Evolutionary conservation across 2,113 vertebrate genomes (phyloP).

Genomic region (Microcebus tavaratra): DNA sequence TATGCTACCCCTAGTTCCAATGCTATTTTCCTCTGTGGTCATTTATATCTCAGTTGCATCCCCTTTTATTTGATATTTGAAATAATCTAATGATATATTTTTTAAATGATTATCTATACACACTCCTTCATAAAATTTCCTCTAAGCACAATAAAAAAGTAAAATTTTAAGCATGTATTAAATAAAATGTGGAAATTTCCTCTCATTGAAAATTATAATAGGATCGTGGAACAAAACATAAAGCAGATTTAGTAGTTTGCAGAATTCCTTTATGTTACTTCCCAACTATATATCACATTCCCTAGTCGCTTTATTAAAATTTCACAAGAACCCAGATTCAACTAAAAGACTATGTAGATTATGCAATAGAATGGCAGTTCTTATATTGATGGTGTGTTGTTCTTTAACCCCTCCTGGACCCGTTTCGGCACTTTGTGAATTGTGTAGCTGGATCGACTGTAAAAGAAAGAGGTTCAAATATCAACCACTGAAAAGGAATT

Average conservation of each 20-base stretch:
- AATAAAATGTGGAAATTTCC: conserved; percentile 63
- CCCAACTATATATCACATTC: conserved; percentile 51
- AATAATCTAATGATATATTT: conserved; percentile 9
- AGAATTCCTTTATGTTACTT: conserved; percentile 57
- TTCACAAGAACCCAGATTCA: conserved; percentile 64
- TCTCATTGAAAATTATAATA: conserved; percentile 57
- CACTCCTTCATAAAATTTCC: conserved; percentile 28
- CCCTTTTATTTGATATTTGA: conserved; percentile 36
- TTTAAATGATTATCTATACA: background rate
- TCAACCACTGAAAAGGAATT: conserved; percentile 76
- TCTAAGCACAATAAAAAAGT: conserved; percentile 18
- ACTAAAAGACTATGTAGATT: conserved; percentile 52
- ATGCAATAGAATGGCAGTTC: conserved; percentile 52
- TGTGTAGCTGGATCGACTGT: conserved; percentile 51
- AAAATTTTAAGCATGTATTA: background rate
- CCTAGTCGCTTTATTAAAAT: conserved; percentile 64
- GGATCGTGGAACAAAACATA: conserved; percentile 38
- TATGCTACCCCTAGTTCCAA: background rate
- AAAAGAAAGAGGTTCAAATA: conserved; percentile 76
- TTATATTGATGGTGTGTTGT: conserved; percentile 45
- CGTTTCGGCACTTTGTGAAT: conserved; percentile 61
- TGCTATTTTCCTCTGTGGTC: background rate
- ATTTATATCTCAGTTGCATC: conserved; percentile 4
- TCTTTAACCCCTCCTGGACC: conserved; percentile 75
- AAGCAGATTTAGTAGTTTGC: background rate